Percentiles rank a stretch among this genome's conserved stretches.
Evolutionary conservation across 2,888 invertebrate species (phyloP).

Genomic region (Agonopterix arenella): DNA sequence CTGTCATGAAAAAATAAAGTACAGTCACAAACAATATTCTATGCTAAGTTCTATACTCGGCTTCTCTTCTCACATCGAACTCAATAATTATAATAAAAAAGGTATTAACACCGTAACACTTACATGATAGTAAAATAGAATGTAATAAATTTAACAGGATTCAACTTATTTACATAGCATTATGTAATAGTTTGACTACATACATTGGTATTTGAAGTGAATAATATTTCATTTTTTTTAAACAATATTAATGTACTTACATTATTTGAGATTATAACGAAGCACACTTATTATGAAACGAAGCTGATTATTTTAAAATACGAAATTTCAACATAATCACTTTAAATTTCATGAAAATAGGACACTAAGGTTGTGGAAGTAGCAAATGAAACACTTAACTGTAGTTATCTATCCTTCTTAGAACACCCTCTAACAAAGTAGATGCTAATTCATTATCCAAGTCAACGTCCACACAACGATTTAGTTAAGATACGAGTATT

Average conservation of each 20-base stretch:
- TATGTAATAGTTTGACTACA: slow-evolving; percentile 16
- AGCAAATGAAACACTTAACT: slow-evolving; percentile 27
- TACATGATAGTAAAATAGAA: slow-evolving; percentile 73
- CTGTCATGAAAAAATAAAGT: neutral
- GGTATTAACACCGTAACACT: slow-evolving; percentile 72
- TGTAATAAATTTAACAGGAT: slow-evolving; percentile 74
- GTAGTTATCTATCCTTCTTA: slow-evolving; percentile 19
- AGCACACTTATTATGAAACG: slow-evolving; percentile 8
- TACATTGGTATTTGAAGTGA: slow-evolving; percentile 8
- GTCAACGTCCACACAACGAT: slow-evolving; percentile 20
- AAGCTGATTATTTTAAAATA: slow-evolving; percentile 7
- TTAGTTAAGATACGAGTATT: slow-evolving; percentile 33
- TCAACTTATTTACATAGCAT: slow-evolving; percentile 70
- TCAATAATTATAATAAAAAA: slow-evolving; percentile 36
- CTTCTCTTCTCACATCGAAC: slow-evolving; percentile 48
- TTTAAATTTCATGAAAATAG: slow-evolving; percentile 1
- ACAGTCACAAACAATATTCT: slow-evolving; percentile 6
- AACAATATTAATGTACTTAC: slow-evolving; percentile 2
- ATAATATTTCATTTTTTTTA: slow-evolving; percentile 8
- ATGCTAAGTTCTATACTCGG: slow-evolving; percentile 6
- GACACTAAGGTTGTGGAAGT: slow-evolving; percentile 23
- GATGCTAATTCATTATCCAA: slow-evolving; percentile 9
- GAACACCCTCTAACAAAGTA: slow-evolving; percentile 13
- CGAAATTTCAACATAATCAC: slow-evolving; percentile 2
- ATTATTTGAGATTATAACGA: slow-evolving; percentile 5